Evolutionary conservation across 2,888 invertebrate species (phyloP).

Genomic region (Abrostola tripartita): DNA sequence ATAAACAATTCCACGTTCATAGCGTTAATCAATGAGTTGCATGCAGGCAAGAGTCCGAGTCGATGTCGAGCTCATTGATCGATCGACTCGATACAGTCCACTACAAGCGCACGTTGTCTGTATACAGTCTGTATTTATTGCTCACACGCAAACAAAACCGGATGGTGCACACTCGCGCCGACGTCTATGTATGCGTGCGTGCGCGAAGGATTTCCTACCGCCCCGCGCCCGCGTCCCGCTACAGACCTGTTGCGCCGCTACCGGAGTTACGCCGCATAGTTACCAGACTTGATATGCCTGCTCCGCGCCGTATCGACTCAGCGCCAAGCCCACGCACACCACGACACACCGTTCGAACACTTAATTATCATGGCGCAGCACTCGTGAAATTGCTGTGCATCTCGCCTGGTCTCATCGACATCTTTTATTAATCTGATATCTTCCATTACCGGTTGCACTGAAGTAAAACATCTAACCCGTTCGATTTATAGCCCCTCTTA

Average conservation of each 20-base stretch:
- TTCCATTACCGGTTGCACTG: conserved; percentile 81
- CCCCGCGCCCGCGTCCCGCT: conserved; percentile 77
- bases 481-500: conserved; percentile 78
- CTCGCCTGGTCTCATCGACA: conserved; percentile 80
- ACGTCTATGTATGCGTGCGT: conserved; percentile 74
- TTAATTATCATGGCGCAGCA: conserved; percentile 83
- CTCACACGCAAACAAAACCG: conserved; percentile 82
- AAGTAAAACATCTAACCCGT: conserved; percentile 77
- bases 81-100: conserved; percentile 82
- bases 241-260: conserved; percentile 88
- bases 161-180: conserved; percentile 80
- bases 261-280: conserved; percentile 89
- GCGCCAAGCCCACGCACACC: conserved; percentile 76
- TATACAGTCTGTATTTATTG: conserved; percentile 66
- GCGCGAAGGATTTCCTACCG: conserved; percentile 86
- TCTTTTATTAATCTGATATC: conserved; percentile 83
- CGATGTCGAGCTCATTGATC: conserved; percentile 88
- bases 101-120: conserved; percentile 69
- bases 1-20: conserved; percentile 88
- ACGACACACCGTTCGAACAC: conserved; percentile 74
- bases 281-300: conserved; percentile 87
- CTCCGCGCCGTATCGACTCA: conserved; percentile 69
- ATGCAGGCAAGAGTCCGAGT: conserved; percentile 84
- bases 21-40: conserved; percentile 88
- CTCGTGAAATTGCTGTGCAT: conserved; percentile 84